phyloP scores from a whole-genome alignment of 2,113 vertebrate species.

The Delphinus delphis region DNA sequence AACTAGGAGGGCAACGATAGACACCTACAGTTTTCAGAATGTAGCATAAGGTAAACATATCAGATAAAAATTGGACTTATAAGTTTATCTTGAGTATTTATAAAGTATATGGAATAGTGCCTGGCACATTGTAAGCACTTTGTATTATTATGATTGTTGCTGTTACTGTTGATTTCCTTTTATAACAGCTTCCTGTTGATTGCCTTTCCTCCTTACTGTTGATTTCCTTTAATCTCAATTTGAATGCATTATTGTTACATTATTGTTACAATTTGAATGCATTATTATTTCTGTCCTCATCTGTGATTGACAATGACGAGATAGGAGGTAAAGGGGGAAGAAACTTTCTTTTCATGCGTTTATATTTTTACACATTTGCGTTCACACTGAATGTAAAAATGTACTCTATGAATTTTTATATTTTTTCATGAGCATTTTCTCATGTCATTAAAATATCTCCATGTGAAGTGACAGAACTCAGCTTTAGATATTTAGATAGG shows the following conservation, averaged over 20 bases:
- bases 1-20: background rate
- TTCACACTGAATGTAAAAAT: background rate
- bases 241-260: background rate
- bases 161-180: background rate
- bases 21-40: background rate
- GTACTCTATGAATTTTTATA: background rate
- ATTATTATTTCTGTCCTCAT: background rate
- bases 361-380: background rate
- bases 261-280: too few species aligned
- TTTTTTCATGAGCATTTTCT: background rate
- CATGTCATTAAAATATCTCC: background rate
- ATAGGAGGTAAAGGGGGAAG: background rate
- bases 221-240: background rate
- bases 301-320: background rate
- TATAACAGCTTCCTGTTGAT: background rate
- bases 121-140: background rate
- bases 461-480: background rate
- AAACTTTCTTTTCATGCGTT: background rate
- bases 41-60: background rate
- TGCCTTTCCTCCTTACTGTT: background rate
- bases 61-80: background rate
- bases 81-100: background rate
- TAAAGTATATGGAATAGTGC: background rate
- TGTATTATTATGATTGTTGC: background rate
- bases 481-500: background rate